Percentiles rank a stretch among this genome's conserved stretches.
These are phyloP conservation scores for Oithona nana DNA, from an alignment of 2,888 invertebrate species.

Conservation along the genomic window DNA sequence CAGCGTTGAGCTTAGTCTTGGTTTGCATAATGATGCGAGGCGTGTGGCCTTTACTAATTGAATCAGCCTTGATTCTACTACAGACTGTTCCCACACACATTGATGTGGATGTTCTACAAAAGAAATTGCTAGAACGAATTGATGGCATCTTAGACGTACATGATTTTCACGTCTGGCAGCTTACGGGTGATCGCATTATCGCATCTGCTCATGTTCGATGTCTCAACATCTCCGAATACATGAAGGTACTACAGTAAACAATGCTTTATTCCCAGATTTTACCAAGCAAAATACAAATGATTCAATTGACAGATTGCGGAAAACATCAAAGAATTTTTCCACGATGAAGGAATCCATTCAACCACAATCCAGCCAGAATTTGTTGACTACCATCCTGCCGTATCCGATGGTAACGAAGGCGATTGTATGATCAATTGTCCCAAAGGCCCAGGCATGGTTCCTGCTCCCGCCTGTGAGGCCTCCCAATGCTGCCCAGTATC, in stretches of 20 bases:
- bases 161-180: constrained; percentile 96
- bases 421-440: constrained; percentile 72
- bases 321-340: constrained; percentile 89
- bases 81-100: constrained; percentile 98
- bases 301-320: constrained; percentile 64
- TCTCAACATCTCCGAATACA: constrained; percentile 71
- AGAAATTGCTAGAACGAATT: constrained; percentile 64
- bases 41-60: constrained; percentile 76
- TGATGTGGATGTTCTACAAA: constrained; percentile 34
- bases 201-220: constrained; percentile 86
- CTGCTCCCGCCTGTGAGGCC: constrained; percentile 4
- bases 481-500: constrained; percentile 13
- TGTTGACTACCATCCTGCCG: constrained; percentile 39
- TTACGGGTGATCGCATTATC: constrained; percentile 87
- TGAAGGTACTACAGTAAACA: constrained; percentile 39
- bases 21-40: constrained; percentile 34
- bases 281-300: too few relatives aligned
- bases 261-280: too few relatives aligned
- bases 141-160: constrained; percentile 89
- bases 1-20: constrained; percentile 6
- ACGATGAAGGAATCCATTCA: constrained; percentile 94
- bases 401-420: constrained; percentile 23
- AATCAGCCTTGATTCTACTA: constrained; percentile 79
- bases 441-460: constrained; percentile 31
- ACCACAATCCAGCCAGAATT: constrained; percentile 98